Base-by-base conservation (phyloP, 2,888 invertebrate genomes). In the Drosophila multiciliata region DNA sequence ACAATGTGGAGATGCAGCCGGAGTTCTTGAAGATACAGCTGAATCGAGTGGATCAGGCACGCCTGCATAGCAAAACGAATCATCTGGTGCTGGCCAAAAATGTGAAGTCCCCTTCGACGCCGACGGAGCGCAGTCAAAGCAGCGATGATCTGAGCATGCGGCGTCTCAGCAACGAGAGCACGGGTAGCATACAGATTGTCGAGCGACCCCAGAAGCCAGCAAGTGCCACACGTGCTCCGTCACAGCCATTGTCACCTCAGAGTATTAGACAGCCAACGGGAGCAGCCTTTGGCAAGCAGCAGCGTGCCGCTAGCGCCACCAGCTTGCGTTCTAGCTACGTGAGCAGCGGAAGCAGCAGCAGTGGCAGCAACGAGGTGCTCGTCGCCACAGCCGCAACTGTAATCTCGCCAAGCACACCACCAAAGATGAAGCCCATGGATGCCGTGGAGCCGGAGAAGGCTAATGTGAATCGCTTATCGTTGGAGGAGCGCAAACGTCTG, bases 1-100 rank as follows among this genome's bases (percentile, higher is more conserved):
- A 78, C 57, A 81, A 87, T 29, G 45, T 82, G 32, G 92, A 91
- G 8, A 20, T 1, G 60, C 95, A 96, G 17, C 96, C 96, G 0
- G 96, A 96, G 91, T 96, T 96, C 90, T 92, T 96, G 73, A 95
- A 95, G 86, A 95, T 96, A 66, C 96, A 96, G 91, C 88, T 96
- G 53, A 96, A 96, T 89, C 95, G 95, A 90, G 95, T 96, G 8
- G 96, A 96, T 83, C 93, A 94, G 12, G 94, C 95, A 81, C 93
- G 94, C 1, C 94, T 95, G 0, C 95, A 95, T 0, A 82, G 75
- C 15, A 89, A 90, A 48, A 90, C 94, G 12, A 95, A 94, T 38
- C 95, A 96, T 87, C 94, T 96, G 38, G 95, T 96, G 59, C 93
- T 96, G 77, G 95, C 96, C 32, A 95, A 95, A 71, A 95, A 95